Percentiles rank a stretch among this genome's conserved stretches.
Conservation (phyloP, 2,797 vertebrate species). For the Gila robusta region DNA sequence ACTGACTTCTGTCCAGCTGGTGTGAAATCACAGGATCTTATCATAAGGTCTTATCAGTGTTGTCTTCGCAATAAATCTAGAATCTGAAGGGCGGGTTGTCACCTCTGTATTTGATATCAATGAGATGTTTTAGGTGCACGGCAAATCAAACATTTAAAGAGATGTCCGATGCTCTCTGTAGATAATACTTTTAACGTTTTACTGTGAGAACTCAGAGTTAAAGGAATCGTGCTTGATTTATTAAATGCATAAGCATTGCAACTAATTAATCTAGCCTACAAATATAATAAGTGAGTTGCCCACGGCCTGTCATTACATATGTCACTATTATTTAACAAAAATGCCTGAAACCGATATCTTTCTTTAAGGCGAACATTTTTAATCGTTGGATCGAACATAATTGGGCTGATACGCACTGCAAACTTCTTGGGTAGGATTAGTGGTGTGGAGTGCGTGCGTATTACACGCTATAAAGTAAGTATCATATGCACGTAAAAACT, state of each 20-base stretch:
- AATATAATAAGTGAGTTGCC: not conserved
- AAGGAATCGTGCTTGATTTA: not conserved
- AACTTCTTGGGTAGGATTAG: too few relatives aligned
- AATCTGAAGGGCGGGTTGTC: constrained; percentile 1
- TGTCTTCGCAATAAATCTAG: constrained; percentile 39
- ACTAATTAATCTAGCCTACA: not conserved
- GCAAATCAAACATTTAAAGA: not conserved
- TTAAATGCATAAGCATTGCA: not conserved
- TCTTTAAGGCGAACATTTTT: not conserved
- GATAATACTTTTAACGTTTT: not conserved
- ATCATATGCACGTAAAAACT: too few relatives aligned
- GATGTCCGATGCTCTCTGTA: not conserved
- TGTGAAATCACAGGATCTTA: constrained; percentile 4
- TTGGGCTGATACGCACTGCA: too few relatives aligned
- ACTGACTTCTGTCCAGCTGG: constrained; percentile 18
- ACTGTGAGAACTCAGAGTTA: not conserved
- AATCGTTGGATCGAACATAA: not conserved
- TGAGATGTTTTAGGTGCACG: constrained; percentile 14
- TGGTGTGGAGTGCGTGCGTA: too few relatives aligned
- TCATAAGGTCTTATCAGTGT: constrained; percentile 34
- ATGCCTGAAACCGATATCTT: not conserved
- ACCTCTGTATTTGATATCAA: constrained; percentile 29
- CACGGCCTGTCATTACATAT: not conserved
- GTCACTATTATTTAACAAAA: not conserved
- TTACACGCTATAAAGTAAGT: too few relatives aligned